Percentiles rank a stretch among this genome's conserved stretches.
These are phyloP conservation scores for Nyctibius grandis DNA, from an alignment of 2,797 vertebrate genomes.

Conservation along the genomic window DNA sequence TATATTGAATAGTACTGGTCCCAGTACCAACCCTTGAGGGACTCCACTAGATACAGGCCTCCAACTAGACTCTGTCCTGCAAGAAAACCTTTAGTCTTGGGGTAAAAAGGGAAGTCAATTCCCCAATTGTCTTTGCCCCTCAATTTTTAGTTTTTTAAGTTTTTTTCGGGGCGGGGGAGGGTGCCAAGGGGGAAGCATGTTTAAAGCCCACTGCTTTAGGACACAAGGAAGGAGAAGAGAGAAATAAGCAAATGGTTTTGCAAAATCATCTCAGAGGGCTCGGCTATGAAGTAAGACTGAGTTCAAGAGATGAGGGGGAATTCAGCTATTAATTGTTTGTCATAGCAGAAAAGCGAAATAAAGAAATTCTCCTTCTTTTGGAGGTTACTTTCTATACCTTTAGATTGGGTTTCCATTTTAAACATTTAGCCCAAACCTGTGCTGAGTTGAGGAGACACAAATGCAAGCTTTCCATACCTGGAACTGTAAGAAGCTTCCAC, in stretches of 20 bases:
- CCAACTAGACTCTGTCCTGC: no score
- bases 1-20: no score
- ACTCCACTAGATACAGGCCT: no score
- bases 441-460: neutral
- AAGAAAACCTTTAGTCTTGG: neutral
- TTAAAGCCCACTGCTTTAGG: neutral
- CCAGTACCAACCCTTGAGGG: no score
- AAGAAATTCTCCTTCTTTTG: neutral
- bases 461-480: neutral
- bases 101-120: neutral
- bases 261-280: neutral
- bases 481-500: neutral
- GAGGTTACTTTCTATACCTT: neutral
- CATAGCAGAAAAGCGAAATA: neutral
- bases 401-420: neutral
- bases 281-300: neutral
- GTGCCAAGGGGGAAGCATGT: no score
- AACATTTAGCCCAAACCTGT: neutral
- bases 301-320: neutral
- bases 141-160: no score
- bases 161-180: no score
- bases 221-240: neutral
- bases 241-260: neutral
- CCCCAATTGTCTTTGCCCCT: neutral
- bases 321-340: neutral